These are phyloP conservation scores for Thereva unica DNA, from an alignment of 2,888 invertebrate species.

Conservation along the genomic window DNA sequence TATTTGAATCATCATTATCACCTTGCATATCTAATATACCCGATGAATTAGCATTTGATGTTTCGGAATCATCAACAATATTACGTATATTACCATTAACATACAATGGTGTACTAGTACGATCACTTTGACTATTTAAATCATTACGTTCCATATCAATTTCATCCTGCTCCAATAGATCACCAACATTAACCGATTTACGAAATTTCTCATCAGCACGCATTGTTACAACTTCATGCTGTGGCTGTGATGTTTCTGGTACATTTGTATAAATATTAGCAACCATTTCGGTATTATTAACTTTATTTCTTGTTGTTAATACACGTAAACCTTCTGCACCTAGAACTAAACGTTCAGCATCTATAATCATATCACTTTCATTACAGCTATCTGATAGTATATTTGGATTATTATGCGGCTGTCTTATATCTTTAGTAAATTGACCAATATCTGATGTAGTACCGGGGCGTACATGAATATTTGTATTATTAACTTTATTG, in stretches of 20 bases:
- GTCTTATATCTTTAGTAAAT: conserved; percentile 47
- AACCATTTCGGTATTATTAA: conserved; percentile 52
- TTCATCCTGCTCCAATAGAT: conserved; percentile 53
- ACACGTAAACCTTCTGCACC: conserved; percentile 54
- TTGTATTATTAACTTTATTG: conserved; percentile 76
- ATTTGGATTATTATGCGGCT: conserved; percentile 66
- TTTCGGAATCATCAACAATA: conserved; percentile 28
- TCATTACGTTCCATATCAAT: conserved; percentile 48
- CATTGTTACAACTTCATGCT: conserved; percentile 61
- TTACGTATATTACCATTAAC: conserved; percentile 50
- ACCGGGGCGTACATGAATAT: conserved; percentile 66
- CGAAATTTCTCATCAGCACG: conserved; percentile 50
- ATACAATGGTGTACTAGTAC: conserved; percentile 52
- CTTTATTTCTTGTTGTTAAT: conserved; percentile 52
- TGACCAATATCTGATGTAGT: conserved; percentile 37
- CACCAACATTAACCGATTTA: conserved; percentile 49
- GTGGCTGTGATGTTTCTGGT: conserved; percentile 65
- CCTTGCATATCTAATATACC: conserved; percentile 3
- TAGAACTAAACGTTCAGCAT: conserved; percentile 54
- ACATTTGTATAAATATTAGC: conserved; percentile 69
- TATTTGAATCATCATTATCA: conserved; percentile 21
- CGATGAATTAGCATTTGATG: conserved; percentile 2
- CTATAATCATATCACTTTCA: conserved; percentile 58
- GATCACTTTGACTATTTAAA: conserved; percentile 49
- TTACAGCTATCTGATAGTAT: conserved; percentile 61